Conservation (phyloP, 2,888 invertebrate species). For the Drosophila buzzatii region DNA sequence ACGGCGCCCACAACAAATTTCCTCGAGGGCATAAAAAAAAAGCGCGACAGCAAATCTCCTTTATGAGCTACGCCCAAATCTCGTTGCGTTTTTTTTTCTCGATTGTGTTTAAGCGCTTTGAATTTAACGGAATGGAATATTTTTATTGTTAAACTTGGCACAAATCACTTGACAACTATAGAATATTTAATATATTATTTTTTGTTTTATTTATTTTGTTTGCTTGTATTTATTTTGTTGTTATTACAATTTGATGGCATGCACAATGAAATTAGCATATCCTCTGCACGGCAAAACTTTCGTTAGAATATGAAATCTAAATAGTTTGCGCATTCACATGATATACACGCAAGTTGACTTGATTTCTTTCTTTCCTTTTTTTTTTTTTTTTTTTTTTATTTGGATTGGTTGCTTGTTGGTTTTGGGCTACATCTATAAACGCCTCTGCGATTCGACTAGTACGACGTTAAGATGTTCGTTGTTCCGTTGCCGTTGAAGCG, state of each 20-base stretch:
- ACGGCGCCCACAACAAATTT: slow-evolving; percentile 26
- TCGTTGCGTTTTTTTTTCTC: not conserved
- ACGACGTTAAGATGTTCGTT: slow-evolving; percentile 5
- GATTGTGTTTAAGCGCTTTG: slow-evolving; percentile 25
- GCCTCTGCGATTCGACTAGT: not conserved
- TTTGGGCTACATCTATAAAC: slow-evolving; percentile 1
- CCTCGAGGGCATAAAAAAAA: slow-evolving; percentile 32
- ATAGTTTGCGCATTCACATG: slow-evolving; percentile 39
- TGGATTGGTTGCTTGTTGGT: not conserved
- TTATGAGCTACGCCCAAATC: slow-evolving; percentile 28
- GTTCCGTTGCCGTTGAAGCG: not conserved
- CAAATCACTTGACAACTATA: slow-evolving; percentile 38
- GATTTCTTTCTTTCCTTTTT: not conserved
- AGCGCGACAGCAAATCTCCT: slow-evolving; percentile 38
- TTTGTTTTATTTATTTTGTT: slow-evolving; percentile 10
- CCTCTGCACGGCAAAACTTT: slow-evolving; percentile 18
- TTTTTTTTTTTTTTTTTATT: not conserved
- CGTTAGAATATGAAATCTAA: slow-evolving; percentile 36
- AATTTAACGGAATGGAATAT: slow-evolving; percentile 21
- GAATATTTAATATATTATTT: slow-evolving; percentile 31
- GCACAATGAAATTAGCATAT: slow-evolving; percentile 39
- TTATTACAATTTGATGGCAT: slow-evolving; percentile 37
- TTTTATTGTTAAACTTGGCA: slow-evolving; percentile 16
- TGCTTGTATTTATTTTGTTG: slow-evolving; percentile 6
- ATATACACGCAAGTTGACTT: slow-evolving; percentile 38